phyloP scores from a whole-genome alignment of 2,113 vertebrate species.

The Daboia siamensis region DNA sequence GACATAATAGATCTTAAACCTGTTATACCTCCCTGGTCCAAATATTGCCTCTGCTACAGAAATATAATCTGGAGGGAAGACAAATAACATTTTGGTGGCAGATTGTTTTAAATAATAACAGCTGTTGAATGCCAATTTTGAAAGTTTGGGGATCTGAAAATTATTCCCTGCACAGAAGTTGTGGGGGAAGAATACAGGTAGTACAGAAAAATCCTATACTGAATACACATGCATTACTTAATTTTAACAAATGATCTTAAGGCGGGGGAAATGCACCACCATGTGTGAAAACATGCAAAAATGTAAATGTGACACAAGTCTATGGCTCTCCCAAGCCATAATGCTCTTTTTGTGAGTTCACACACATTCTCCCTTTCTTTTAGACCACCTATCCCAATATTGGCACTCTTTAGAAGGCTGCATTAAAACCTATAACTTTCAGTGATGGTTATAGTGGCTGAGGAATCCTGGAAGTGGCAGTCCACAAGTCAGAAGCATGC shows the following conservation, averaged over 20 bases:
- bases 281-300: background rate
- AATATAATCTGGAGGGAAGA: slow-evolving; percentile 30
- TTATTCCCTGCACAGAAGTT: slow-evolving; percentile 38
- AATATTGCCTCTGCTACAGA: slow-evolving; percentile 25
- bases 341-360: background rate
- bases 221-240: background rate
- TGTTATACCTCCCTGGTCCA: slow-evolving; percentile 14
- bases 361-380: background rate
- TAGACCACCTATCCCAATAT: background rate
- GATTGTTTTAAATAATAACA: slow-evolving; percentile 45
- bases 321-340: too few species aligned
- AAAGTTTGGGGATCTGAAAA: slow-evolving; percentile 34
- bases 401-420: background rate
- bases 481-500: background rate
- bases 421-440: background rate
- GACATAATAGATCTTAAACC: slow-evolving; percentile 15
- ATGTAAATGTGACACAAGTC: background rate
- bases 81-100: slow-evolving; percentile 23
- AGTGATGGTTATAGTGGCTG: background rate
- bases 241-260: background rate
- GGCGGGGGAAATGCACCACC: background rate
- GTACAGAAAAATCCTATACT: background rate
- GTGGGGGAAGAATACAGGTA: slow-evolving; percentile 8
- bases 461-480: background rate
- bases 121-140: slow-evolving; percentile 21